These are phyloP conservation scores for Sminthurinus aureus DNA, from an alignment of 2,888 invertebrate genomes.

Conservation along the genomic window DNA sequence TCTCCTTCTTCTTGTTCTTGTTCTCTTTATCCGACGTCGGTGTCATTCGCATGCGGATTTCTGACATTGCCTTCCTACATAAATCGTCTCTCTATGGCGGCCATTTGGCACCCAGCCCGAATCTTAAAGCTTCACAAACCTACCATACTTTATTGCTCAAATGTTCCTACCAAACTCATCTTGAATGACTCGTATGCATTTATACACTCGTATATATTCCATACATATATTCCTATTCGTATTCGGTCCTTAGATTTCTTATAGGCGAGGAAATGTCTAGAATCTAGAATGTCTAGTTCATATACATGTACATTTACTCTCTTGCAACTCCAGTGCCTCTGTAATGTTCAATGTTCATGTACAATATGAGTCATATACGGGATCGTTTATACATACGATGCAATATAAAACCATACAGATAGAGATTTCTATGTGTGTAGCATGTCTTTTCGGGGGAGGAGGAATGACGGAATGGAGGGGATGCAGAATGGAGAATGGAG, in stretches of 20 bases:
- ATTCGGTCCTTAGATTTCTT: background rate
- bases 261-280: background rate
- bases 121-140: slow-evolving; percentile 48
- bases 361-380: background rate
- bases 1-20: background rate
- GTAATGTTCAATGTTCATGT: background rate
- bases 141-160: slow-evolving; percentile 41
- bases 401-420: background rate
- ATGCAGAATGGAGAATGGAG: background rate
- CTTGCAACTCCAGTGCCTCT: background rate
- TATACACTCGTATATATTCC: background rate
- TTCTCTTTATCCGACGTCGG: slow-evolving; percentile 39
- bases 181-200: slow-evolving; percentile 1
- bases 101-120: slow-evolving; percentile 56
- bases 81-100: slow-evolving; percentile 51
- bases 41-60: slow-evolving; percentile 55
- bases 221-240: background rate
- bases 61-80: slow-evolving; percentile 52
- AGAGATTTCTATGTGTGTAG: background rate
- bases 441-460: background rate
- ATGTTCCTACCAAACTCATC: slow-evolving; percentile 40
- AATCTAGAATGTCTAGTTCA: background rate
- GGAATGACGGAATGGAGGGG: background rate
- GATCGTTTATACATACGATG: background rate
- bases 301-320: background rate